phyloP scores from a whole-genome alignment of 1,140 invertebrate species.

The Macrocentrus cingulum region DNA sequence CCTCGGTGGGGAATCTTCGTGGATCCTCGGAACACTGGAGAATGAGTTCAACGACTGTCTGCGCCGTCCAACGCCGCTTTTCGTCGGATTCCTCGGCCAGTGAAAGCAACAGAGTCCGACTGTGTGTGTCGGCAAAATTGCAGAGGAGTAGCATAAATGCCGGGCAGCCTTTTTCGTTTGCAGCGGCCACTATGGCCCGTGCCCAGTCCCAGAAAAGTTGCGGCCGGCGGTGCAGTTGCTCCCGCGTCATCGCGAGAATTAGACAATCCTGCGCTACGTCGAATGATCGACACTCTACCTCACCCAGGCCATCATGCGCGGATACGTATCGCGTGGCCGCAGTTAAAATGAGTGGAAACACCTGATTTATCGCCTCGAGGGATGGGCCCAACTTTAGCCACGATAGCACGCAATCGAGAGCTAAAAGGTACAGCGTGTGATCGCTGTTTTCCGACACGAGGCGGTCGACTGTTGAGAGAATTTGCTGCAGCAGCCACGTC shows the following conservation, averaged over 20 bases:
- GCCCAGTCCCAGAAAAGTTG: conserved; percentile 50
- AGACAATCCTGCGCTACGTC: conserved; percentile 49
- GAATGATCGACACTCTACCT: conserved; percentile 40
- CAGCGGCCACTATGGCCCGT: conserved; percentile 38
- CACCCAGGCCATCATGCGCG: conserved; percentile 29
- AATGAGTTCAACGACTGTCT: conserved; percentile 63
- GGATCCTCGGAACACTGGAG: conserved; percentile 77
- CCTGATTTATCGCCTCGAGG: conserved; percentile 41
- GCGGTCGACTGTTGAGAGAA: conserved; percentile 44
- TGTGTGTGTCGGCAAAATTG: conserved; percentile 46
- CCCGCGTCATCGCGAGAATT: conserved; percentile 40
- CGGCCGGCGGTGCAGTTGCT: conserved; percentile 37
- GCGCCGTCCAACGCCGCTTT: conserved; percentile 47
- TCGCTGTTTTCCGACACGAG: conserved; percentile 29
- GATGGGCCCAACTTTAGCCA: conserved; percentile 49
- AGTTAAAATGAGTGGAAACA: conserved; percentile 47
- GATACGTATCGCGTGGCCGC: conserved; percentile 46
- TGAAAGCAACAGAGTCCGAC: conserved; percentile 42
- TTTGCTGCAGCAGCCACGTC: conserved; percentile 44
- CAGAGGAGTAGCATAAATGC: conserved; percentile 41
- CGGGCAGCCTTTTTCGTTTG: conserved; percentile 34
- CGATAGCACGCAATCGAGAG: conserved; percentile 44
- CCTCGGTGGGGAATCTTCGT: conserved; percentile 82
- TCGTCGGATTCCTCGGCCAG: conserved; percentile 49
- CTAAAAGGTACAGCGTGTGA: conserved; percentile 39